A percentile compares a stretch with the other conserved stretches of the same genome.
Conservation (phyloP, 2,888 invertebrate species). For the Melinaea menophilus region DNA sequence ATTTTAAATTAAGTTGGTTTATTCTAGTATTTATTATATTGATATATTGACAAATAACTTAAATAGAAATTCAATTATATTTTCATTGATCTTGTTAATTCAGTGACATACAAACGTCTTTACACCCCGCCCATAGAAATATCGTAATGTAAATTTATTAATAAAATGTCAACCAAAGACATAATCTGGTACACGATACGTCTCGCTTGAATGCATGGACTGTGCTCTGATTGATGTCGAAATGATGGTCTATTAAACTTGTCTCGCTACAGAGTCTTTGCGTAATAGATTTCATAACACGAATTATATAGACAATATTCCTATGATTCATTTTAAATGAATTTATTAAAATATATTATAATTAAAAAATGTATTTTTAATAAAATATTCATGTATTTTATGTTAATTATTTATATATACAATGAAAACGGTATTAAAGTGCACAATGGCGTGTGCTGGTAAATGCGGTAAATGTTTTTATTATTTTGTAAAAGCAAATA, state of each 20-base stretch:
- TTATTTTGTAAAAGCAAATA: slow-evolving; percentile 13
- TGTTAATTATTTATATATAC: slow-evolving; percentile 4
- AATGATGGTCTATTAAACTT: slow-evolving; percentile 52
- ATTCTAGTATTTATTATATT: neutral
- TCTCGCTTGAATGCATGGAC: slow-evolving; percentile 44
- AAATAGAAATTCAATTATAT: neutral
- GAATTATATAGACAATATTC: slow-evolving; percentile 8
- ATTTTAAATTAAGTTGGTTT: neutral
- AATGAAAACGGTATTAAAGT: neutral
- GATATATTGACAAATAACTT: neutral
- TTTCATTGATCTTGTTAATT: neutral
- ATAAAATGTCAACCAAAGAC: slow-evolving; percentile 56
- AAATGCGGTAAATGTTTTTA: slow-evolving; percentile 1
- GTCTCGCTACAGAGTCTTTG: slow-evolving; percentile 48
- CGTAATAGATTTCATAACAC: slow-evolving; percentile 40
- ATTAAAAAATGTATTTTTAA: no score
- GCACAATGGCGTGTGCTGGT: neutral
- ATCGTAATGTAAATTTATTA: slow-evolving; percentile 30
- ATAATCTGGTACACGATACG: slow-evolving; percentile 43
- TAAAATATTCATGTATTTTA: neutral
- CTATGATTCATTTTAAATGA: slow-evolving; percentile 9
- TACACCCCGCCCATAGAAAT: slow-evolving; percentile 1
- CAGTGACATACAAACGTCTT: slow-evolving; percentile 1
- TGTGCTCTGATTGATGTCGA: slow-evolving; percentile 46
- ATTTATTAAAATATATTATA: neutral